Conservation (phyloP, 2,113 vertebrate species). For the cat (Felis catus) region F.catus_Fca126_mat1.0 CM031424.1:13680501-13681000, state of each 20-base stretch:
- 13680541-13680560: background rate
- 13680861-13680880: no score
- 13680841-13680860: background rate
- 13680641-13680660: background rate
- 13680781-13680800: background rate
- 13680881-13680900: background rate
- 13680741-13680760: background rate
- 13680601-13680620: background rate
- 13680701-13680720: background rate
- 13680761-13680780: background rate
- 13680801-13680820: background rate
- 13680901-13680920: background rate
- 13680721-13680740: background rate
- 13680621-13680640: background rate
- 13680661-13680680: background rate
- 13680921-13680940: background rate
- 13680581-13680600: background rate
- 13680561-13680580: background rate
- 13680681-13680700: background rate
- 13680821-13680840: background rate
- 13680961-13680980: background rate
- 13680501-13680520: background rate
- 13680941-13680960: background rate
- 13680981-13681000: conserved; percentile 37
- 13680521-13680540: fast-evolving